Evolutionary conservation across 1,140 invertebrate species (phyloP).

Genomic region (Hestina assimilis): DNA sequence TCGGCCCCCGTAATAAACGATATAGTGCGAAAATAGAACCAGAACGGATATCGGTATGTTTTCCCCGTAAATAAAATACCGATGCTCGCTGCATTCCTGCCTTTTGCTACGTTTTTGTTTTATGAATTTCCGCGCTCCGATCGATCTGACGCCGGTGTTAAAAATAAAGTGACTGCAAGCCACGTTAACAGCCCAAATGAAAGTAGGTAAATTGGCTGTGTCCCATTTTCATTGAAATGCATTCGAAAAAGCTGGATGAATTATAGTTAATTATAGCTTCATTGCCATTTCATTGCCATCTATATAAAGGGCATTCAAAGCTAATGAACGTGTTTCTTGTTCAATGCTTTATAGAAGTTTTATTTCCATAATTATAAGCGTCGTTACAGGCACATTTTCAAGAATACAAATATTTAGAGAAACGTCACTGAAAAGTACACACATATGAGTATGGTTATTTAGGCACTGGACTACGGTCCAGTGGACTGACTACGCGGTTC

Average conservation of each 20-base stretch:
- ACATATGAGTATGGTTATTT: background rate
- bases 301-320: background rate
- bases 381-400: too few relatives aligned
- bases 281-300: slow-evolving; percentile 9
- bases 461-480: background rate
- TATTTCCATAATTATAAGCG: background rate
- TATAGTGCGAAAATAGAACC: slow-evolving; percentile 71
- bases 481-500: slow-evolving; percentile 27
- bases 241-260: slow-evolving; percentile 1
- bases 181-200: slow-evolving; percentile 43
- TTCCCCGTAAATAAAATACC: slow-evolving; percentile 68
- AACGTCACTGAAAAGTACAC: background rate
- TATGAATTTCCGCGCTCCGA: slow-evolving; percentile 48
- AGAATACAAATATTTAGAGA: background rate
- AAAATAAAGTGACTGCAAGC: slow-evolving; percentile 51
- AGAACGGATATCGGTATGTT: slow-evolving; percentile 54
- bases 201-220: slow-evolving; percentile 45
- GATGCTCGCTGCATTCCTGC: slow-evolving; percentile 50
- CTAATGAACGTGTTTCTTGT: background rate
- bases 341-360: background rate
- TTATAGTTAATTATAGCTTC: slow-evolving; percentile 5
- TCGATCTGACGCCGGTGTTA: slow-evolving; percentile 55
- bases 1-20: slow-evolving; percentile 63
- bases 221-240: slow-evolving; percentile 21
- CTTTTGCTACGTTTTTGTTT: slow-evolving; percentile 50